Conservation (phyloP, 1,140 invertebrate species). For the Platyscapa corneri region DNA sequence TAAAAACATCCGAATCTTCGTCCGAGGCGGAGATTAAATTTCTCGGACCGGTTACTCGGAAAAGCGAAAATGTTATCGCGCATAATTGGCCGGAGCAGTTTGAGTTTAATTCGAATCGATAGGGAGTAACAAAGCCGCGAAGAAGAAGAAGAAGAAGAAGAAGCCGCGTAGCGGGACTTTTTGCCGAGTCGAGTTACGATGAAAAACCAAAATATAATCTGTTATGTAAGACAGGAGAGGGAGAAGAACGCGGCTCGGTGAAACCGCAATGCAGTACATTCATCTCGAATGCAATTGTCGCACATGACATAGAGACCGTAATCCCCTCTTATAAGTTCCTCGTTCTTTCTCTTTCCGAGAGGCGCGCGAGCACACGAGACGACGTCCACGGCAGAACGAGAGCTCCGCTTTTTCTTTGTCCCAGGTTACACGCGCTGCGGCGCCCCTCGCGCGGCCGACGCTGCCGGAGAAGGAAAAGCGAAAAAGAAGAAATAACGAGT, state of each 20-base stretch:
- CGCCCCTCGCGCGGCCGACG: too few species aligned
- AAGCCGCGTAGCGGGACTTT: too few species aligned
- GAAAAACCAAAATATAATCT: too few species aligned
- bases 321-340: neutral
- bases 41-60: neutral
- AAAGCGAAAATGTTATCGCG: neutral
- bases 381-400: neutral
- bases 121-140: too few species aligned
- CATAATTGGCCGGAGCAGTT: too few species aligned
- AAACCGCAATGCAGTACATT: neutral
- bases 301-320: neutral
- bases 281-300: neutral
- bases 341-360: neutral
- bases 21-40: neutral
- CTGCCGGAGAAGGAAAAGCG: neutral
- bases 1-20: neutral
- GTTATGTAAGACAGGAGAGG: too few species aligned
- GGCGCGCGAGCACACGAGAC: neutral
- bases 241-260: neutral
- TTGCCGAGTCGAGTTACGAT: too few species aligned
- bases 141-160: too few species aligned
- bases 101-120: too few species aligned
- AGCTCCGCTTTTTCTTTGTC: constrained; percentile 1
- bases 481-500: neutral
- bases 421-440: neutral